phyloP scores from a whole-genome alignment of 2,888 invertebrate species.

The Papilio demoleus region DNA sequence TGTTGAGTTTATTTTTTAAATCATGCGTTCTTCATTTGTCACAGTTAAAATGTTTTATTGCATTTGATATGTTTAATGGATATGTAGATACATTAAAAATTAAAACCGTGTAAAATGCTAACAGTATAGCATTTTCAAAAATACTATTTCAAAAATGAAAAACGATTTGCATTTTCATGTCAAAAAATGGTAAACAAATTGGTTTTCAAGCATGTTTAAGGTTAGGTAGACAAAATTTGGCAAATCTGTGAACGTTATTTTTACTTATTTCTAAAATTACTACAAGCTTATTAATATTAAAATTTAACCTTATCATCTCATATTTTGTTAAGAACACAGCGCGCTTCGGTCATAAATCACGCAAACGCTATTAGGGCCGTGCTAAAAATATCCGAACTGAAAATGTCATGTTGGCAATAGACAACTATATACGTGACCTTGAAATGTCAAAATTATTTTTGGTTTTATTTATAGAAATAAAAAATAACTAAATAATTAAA shows the following conservation, averaged over 20 bases:
- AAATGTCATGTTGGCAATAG: slow-evolving; percentile 27
- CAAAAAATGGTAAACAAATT: too few relatives aligned
- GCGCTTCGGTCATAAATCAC: slow-evolving; percentile 31
- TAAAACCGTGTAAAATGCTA: neutral
- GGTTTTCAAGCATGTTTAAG: neutral
- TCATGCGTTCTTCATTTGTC: neutral
- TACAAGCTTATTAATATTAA: slow-evolving; percentile 36
- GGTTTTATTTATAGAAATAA: neutral
- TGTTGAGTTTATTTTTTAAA: slow-evolving; percentile 3
- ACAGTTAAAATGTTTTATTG: slow-evolving; percentile 16
- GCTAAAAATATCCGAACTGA: slow-evolving; percentile 38
- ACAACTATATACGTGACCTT: too few relatives aligned
- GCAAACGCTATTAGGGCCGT: slow-evolving; percentile 32
- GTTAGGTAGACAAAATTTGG: neutral
- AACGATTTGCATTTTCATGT: too few relatives aligned
- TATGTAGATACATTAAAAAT: slow-evolving; percentile 32
- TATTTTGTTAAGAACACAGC: slow-evolving; percentile 25
- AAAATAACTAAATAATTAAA: too few relatives aligned
- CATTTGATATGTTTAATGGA: slow-evolving; percentile 38
- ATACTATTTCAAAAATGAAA: too few relatives aligned
- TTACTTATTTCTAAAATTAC: slow-evolving; percentile 17
- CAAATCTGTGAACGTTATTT: slow-evolving; percentile 3
- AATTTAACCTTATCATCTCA: slow-evolving; percentile 4
- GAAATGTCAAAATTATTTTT: neutral
- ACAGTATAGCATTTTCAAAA: too few relatives aligned